Percentiles rank a stretch among this genome's conserved stretches.
These are phyloP conservation scores for Diabrotica undecimpunctata DNA, from an alignment of 1,140 invertebrate genomes.

Conservation along the genomic window DNA sequence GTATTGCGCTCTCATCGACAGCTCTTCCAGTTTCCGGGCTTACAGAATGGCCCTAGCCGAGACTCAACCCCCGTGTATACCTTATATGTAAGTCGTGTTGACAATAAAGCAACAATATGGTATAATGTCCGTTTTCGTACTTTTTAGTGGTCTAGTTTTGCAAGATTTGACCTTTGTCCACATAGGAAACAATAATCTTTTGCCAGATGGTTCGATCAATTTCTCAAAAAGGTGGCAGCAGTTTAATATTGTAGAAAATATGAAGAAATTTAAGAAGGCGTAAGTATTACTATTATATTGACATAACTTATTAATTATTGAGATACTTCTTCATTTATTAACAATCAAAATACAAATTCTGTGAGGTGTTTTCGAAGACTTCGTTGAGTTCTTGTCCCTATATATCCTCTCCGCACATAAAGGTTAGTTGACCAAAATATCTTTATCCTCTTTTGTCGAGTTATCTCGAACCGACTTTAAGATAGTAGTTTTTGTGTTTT, in stretches of 20 bases:
- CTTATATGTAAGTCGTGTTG: slow-evolving; percentile 82
- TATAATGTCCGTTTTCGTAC: no score
- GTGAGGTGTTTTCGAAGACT: no score
- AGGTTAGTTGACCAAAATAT: no score
- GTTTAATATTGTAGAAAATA: slow-evolving; percentile 95
- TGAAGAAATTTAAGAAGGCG: slow-evolving; percentile 95
- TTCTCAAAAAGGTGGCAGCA: slow-evolving; percentile 98
- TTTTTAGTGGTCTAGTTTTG: slow-evolving; percentile 86
- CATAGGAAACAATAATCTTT: slow-evolving; percentile 89
- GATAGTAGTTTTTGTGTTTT: no score
- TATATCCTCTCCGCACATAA: no score
- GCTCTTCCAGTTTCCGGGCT: slow-evolving; percentile 90
- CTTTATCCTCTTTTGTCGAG: no score
- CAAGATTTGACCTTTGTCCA: slow-evolving; percentile 99
- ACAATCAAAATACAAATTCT: not conserved
- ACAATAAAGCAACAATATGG: no score
- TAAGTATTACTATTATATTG: slow-evolving; percentile 50
- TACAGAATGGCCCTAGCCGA: slow-evolving; percentile 92
- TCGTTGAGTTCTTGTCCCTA: no score
- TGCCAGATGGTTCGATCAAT: slow-evolving; percentile 87
- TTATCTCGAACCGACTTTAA: no score
- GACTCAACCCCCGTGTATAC: slow-evolving; percentile 95
- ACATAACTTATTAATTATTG: not conserved
- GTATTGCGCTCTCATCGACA: slow-evolving; percentile 93
- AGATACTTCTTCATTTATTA: no score